Evolutionary conservation across 2,113 vertebrate genomes (phyloP), one percentile per base, ranked within the genome.

Genomic region (Capra hircus): DNA sequence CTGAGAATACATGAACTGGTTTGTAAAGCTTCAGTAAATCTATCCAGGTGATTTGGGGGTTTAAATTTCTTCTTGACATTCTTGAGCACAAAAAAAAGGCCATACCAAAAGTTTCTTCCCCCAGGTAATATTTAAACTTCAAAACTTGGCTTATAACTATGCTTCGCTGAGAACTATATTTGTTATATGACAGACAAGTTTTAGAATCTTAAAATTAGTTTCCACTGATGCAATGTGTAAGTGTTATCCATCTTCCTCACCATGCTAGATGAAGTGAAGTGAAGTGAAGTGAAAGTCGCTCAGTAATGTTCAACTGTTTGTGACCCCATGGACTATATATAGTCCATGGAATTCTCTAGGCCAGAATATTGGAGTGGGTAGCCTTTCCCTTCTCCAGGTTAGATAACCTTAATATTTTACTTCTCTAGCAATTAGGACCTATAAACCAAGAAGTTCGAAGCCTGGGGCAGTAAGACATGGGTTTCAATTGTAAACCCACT

Each of bases 161-260:
- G 96, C 50, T 27, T 95, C 7, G 71, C 21, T 94, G 30, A 95
- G 59, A 89, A 96, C 88, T 84, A 6, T 88, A 15, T 90, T 88
- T 96, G 89, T 88, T 94, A 28, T 88, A 71, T 86, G 71, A 86
- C 52, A 82, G 80, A 77, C 59, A 86, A 28, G 50, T 94, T 90
- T 94, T 97, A 84, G 80, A 90, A 94, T 83, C 93, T 94, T 95
- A 78, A 81, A 95, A 83, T 93, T 80, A 62, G 21, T 95, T 87
- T 84, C 28, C 52, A 45, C 78, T 88, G 21, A 57, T 94, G 17
- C 1, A 25, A 0, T 84, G 12, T 81, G 21, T 84, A 81, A 80
- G 55, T 96, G 19, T 84, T 84, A 90, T 21, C 13, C 60, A 30
- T 92, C 94, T 86, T 74, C 81, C 17, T 71, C 2, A 45, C 27